Conservation (phyloP, 2,113 vertebrate species). For the Phylloscopus whistleri region DNA sequence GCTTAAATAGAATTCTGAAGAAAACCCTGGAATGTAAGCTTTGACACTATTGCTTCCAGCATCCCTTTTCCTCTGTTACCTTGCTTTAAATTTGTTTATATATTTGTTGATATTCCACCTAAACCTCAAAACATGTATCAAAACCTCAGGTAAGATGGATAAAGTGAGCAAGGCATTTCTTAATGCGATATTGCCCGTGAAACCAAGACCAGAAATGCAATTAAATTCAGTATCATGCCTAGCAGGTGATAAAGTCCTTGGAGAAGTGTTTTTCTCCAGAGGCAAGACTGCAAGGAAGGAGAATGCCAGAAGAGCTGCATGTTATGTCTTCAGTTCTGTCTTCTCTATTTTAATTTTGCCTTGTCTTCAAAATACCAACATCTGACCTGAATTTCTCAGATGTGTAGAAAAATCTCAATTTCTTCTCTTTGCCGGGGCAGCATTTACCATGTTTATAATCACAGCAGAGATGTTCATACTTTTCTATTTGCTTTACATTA, state of each 20-base stretch:
- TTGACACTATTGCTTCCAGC: not conserved
- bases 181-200: not conserved
- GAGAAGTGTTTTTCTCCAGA: not conserved
- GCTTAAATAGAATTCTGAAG: not conserved
- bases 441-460: not conserved
- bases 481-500: not conserved
- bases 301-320: not conserved
- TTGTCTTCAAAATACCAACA: not conserved
- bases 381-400: not conserved
- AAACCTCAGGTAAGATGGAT: not conserved
- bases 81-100: not conserved
- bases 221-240: not conserved
- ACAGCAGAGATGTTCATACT: not conserved
- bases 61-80: not conserved
- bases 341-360: not conserved
- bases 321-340: rapidly evolving
- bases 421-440: not conserved
- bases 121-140: not conserved
- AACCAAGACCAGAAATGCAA: not conserved
- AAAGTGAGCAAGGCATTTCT: not conserved
- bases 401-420: not conserved
- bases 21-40: not conserved
- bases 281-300: not conserved
- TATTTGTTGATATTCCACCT: not conserved
- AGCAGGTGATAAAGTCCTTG: not conserved